Evolutionary conservation across 2,888 invertebrate genomes (phyloP).

Genomic region (Lepidocyrtinus sp.): DNA sequence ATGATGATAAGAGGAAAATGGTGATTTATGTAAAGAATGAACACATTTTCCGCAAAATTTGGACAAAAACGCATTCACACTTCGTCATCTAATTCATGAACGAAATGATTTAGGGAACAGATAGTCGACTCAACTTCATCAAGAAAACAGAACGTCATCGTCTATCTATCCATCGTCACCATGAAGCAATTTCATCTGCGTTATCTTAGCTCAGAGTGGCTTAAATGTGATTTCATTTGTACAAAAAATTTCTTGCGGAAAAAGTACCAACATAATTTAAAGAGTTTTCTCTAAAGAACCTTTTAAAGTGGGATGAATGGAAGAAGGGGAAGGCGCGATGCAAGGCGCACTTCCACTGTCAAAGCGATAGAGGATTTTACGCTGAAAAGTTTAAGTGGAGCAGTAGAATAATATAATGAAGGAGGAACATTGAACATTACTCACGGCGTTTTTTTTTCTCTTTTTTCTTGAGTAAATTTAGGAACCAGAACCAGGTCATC

Average conservation of each 20-base stretch:
- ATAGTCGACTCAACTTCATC: conserved; percentile 15
- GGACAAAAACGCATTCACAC: background rate
- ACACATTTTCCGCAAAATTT: conserved; percentile 4
- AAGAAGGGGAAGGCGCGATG: background rate
- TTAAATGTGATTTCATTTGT: too few species aligned
- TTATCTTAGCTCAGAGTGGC: too few species aligned
- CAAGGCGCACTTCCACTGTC: conserved; percentile 18
- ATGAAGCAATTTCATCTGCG: too few species aligned
- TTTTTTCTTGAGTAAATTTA: conserved; percentile 30
- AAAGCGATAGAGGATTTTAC: conserved; percentile 18
- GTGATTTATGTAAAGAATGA: conserved; percentile 44
- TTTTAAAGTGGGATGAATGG: background rate
- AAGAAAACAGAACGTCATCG: background rate
- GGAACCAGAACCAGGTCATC: conserved; percentile 57
- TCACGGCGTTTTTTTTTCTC: conserved; percentile 39
- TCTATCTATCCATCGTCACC: background rate
- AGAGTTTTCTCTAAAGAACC: background rate
- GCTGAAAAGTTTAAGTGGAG: conserved; percentile 40
- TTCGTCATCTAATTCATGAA: background rate
- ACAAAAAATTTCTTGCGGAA: background rate
- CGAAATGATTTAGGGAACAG: background rate
- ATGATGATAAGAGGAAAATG: conserved; percentile 19
- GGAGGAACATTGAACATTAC: conserved; percentile 36
- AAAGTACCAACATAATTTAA: background rate
- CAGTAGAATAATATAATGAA: conserved; percentile 24